A percentile compares a stretch with the other conserved stretches of the same genome.
These are phyloP conservation scores for Rhimphoctona megacephalus DNA, from an alignment of 2,888 invertebrate species.

Conservation along the genomic window DNA sequence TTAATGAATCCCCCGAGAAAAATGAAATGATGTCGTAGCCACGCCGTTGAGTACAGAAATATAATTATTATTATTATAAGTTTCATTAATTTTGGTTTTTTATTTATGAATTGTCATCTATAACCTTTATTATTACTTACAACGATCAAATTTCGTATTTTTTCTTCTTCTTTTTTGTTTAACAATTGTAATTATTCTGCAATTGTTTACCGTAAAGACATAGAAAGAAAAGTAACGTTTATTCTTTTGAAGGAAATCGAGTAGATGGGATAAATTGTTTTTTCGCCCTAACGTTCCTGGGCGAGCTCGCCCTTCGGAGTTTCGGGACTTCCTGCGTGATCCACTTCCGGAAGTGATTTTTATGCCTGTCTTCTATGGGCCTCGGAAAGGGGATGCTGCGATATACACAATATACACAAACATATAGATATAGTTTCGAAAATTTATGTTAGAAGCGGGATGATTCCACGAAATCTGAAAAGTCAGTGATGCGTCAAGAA, in stretches of 20 bases:
- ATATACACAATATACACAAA: not conserved
- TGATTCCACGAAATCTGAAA: slow-evolving; percentile 83
- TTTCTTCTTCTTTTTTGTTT: not conserved
- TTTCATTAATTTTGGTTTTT: not conserved
- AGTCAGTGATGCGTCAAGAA: slow-evolving; percentile 77
- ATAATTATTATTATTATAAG: not conserved
- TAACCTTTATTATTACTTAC: not conserved
- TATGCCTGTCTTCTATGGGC: slow-evolving; percentile 67
- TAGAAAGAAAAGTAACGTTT: not conserved
- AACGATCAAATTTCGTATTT: not conserved
- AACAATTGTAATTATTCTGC: not conserved
- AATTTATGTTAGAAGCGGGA: slow-evolving; percentile 66
- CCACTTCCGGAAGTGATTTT: slow-evolving; percentile 82
- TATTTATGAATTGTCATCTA: not conserved
- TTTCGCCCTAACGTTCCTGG: slow-evolving; percentile 32
- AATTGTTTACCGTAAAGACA: not conserved
- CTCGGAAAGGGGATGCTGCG: slow-evolving; percentile 2
- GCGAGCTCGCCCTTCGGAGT: slow-evolving; percentile 65
- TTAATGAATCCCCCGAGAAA: slow-evolving; percentile 76
- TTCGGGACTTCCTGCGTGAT: slow-evolving; percentile 77
- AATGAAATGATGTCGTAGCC: slow-evolving; percentile 15
- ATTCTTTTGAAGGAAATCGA: slow-evolving; percentile 55
- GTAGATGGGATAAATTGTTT: slow-evolving; percentile 49
- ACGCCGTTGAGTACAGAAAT: not conserved
- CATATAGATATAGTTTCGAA: not conserved